These are phyloP conservation scores for Pygoscelis antarcticus DNA, from an alignment of 2,113 vertebrate species.

Conservation along the genomic window DNA sequence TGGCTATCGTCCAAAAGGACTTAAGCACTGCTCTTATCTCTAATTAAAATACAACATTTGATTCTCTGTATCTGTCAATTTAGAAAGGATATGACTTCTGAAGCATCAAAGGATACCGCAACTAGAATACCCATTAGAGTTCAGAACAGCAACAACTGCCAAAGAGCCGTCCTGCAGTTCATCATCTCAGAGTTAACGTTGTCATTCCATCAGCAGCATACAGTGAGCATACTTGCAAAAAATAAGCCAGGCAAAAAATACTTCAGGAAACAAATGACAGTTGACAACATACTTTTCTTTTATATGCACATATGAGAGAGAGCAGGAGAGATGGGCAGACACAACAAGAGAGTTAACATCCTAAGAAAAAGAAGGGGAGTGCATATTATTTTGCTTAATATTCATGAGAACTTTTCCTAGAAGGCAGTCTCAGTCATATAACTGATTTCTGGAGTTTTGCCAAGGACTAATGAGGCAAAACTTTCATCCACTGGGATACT, in stretches of 20 bases:
- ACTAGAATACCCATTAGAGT: not conserved
- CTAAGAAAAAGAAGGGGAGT: not conserved
- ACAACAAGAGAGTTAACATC: not conserved
- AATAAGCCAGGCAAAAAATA: not conserved
- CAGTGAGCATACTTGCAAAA: not conserved
- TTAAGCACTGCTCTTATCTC: not conserved
- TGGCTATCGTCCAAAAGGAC: not conserved
- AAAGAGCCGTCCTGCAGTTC: not conserved
- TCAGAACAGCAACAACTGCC: not conserved
- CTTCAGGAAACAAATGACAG: not conserved
- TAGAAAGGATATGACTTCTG: not conserved
- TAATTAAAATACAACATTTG: conserved; percentile 32
- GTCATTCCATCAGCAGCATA: not conserved
- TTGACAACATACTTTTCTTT: not conserved
- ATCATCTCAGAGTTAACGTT: not conserved
- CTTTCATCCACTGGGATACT: not conserved
- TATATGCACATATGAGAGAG: fast-evolving
- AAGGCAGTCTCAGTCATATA: not conserved
- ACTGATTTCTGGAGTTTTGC: not conserved
- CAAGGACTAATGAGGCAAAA: not conserved
- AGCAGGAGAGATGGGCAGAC: not conserved
- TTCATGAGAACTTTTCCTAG: not conserved
- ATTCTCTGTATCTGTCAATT: not conserved
- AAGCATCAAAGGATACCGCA: not conserved
- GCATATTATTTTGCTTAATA: not conserved